Evolutionary conservation across 2,797 vertebrate species (phyloP), one percentile per base, ranked within the genome.

Genomic region (Phoeniculus purpureus): DNA sequence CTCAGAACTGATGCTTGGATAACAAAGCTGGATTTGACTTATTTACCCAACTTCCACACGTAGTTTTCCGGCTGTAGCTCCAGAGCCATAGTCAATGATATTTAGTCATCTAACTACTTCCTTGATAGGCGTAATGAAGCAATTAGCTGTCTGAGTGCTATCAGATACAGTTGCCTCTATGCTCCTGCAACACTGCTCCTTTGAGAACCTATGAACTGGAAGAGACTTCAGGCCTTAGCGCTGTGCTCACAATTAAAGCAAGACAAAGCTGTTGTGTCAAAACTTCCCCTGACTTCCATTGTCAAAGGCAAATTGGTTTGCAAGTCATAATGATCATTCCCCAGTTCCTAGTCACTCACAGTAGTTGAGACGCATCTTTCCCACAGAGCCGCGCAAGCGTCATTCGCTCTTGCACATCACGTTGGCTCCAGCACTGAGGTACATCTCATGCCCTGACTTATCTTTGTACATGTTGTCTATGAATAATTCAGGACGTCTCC

Each of bases 401-500:
- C 61, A 9, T 14, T 85, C 73, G 17, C 73, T 80, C 84, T 87
- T 89, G 89, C 61, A 67, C 76, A 58, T 87, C 37, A 12, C 11
- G 9, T 64, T 88, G 90, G 80, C 87, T 96, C 94, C 87, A 71
- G 76, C 82, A 76, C 61, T 1, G 20, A 93, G 79, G 76, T 85
- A 91, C 76, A 85, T 75, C 94, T 95, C 95, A 94, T 96, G 96
- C 93, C 96, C 94, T 83, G 92, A 97, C 92, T 82, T 96, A 97
- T 96, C 93, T 90, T 82, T 72, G 56, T 96, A 76, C 88, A 51
- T 51, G 85, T 92, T 94, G 71, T 83, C 91, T 88, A 84, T 94
- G 95, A 97, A 97, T 89, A 95, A 97, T 96, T 94, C 88, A 87
- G 94, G 92, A 96, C 96, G 6, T 94, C 94, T 97, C 96, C 95